Evolutionary conservation across 2,888 invertebrate species (phyloP).

Genomic region (Lochmaea crataegi): DNA sequence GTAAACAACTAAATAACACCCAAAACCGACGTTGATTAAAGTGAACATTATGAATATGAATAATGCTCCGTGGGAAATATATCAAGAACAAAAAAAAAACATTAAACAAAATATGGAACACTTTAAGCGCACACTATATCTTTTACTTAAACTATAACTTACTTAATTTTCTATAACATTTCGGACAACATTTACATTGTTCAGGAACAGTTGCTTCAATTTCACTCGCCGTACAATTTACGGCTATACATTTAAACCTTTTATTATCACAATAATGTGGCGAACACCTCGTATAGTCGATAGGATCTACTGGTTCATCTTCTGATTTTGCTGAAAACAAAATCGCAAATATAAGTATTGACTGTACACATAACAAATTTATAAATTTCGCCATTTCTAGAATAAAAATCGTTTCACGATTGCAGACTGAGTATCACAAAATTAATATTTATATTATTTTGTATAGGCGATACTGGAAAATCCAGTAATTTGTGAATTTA

Average conservation of each 20-base stretch:
- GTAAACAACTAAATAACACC: too few relatives aligned
- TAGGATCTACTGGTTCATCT: not conserved
- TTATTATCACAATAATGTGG: conserved; percentile 29
- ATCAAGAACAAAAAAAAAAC: too few relatives aligned
- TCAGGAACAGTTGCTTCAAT: conserved; percentile 26
- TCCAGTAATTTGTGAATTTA: not conserved
- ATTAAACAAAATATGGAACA: too few relatives aligned
- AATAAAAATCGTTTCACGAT: not conserved
- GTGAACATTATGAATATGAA: too few relatives aligned
- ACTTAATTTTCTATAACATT: conserved; percentile 28
- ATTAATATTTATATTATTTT: not conserved
- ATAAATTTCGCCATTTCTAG: not conserved
- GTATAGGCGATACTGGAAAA: not conserved
- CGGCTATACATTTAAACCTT: conserved; percentile 18
- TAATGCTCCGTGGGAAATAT: too few relatives aligned
- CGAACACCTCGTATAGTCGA: conserved; percentile 16
- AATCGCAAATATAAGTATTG: not conserved
- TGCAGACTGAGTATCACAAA: not conserved
- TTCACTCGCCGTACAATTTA: conserved; percentile 23
- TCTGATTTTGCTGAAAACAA: not conserved
- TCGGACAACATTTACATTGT: conserved; percentile 26
- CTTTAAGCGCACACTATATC: too few relatives aligned
- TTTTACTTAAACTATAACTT: conserved; percentile 11
- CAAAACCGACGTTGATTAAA: too few relatives aligned
- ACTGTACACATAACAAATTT: not conserved